Conservation (phyloP, 2,888 invertebrate genomes). For the Desoria tigrina region DNA sequence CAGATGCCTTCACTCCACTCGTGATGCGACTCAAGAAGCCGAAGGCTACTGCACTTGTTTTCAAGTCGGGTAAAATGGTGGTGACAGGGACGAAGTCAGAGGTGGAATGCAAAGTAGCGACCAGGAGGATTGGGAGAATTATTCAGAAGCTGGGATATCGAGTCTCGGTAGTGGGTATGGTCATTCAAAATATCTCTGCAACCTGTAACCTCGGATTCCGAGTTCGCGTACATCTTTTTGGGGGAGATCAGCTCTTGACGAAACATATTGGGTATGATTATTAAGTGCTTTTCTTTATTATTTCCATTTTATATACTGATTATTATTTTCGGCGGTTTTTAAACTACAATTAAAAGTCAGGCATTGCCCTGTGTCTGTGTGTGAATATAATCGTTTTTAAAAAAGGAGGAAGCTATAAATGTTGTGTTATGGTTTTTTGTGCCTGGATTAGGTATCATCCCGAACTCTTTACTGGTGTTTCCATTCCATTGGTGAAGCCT, state of each 20-base stretch:
- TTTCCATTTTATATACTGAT: too few relatives aligned
- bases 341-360: too few relatives aligned
- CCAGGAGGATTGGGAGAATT: slow-evolving; percentile 64
- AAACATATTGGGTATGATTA: slow-evolving; percentile 24
- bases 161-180: slow-evolving; percentile 59
- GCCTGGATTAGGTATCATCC: slow-evolving; percentile 65
- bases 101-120: slow-evolving; percentile 61
- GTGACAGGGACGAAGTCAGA: slow-evolving; percentile 66
- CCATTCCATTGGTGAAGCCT: slow-evolving; percentile 65
- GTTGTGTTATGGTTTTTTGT: too few relatives aligned
- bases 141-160: slow-evolving; percentile 64
- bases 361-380: too few relatives aligned
- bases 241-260: not conserved
- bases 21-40: slow-evolving; percentile 65
- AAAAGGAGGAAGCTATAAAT: too few relatives aligned
- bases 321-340: too few relatives aligned
- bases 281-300: too few relatives aligned
- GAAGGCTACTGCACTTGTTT: slow-evolving; percentile 63
- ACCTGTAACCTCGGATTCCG: slow-evolving; percentile 66
- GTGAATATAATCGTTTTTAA: too few relatives aligned
- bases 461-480: slow-evolving; percentile 65
- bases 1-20: slow-evolving; percentile 65
- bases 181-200: slow-evolving; percentile 67
- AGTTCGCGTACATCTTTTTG: slow-evolving; percentile 62
- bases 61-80: slow-evolving; percentile 65